Conservation (phyloP, 1,140 invertebrate genomes). For the Pectinophora gossypiella region DNA sequence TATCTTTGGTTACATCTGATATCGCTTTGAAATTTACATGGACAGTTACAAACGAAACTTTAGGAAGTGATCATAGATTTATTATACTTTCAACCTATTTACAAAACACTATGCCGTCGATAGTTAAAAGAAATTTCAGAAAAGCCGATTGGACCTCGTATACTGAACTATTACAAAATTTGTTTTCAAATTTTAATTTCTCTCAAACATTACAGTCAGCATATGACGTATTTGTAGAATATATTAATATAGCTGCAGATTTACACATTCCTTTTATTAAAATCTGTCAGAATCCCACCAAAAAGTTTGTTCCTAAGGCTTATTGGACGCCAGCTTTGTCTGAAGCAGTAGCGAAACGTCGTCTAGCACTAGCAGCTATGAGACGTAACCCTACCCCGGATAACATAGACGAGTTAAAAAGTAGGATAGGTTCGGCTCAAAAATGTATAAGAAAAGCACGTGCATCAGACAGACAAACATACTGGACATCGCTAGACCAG, state of each 20-base stretch:
- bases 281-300: neutral
- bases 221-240: neutral
- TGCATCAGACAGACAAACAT: no score
- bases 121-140: neutral
- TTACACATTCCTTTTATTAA: constrained; percentile 1
- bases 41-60: neutral
- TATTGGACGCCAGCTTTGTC: constrained; percentile 7
- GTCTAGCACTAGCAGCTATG: neutral
- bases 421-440: constrained; percentile 3
- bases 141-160: constrained; percentile 5
- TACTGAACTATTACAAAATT: neutral
- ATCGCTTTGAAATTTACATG: constrained; percentile 2
- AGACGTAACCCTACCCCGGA: constrained; percentile 4
- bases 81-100: neutral
- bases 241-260: constrained; percentile 1
- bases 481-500: neutral
- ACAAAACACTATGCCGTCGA: neutral
- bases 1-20: constrained; percentile 2
- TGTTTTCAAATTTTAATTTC: neutral
- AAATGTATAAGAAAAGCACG: neutral
- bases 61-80: constrained; percentile 8
- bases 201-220: neutral
- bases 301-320: constrained; percentile 1
- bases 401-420: constrained; percentile 9
- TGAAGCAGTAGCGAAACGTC: neutral